phyloP scores from a whole-genome alignment of 1,140 invertebrate genomes.

The Harpegnathos saltator region DNA sequence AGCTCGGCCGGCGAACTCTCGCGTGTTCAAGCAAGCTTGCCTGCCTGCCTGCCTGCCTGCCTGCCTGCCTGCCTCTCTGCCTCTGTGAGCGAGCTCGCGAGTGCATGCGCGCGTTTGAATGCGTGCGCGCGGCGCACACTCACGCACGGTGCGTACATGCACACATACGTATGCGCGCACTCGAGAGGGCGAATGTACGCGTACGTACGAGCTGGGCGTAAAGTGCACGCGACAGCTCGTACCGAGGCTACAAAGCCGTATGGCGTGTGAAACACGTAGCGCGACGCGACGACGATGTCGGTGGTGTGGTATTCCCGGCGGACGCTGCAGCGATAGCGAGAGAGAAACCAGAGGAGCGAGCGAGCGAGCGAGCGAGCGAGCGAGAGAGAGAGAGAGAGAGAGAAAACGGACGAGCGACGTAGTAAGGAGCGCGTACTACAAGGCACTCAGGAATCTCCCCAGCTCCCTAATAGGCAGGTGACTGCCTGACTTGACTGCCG shows the following conservation, averaged over 20 bases:
- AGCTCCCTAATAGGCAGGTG: slow-evolving; percentile 62
- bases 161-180: background rate
- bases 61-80: too few relatives aligned
- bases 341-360: slow-evolving; percentile 23
- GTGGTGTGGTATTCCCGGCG: slow-evolving; percentile 39
- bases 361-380: background rate
- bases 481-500: slow-evolving; percentile 62
- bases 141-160: background rate
- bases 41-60: too few relatives aligned
- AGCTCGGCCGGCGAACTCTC: slow-evolving; percentile 36
- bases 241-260: slow-evolving; percentile 48
- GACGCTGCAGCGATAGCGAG: slow-evolving; percentile 38
- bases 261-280: slow-evolving; percentile 51
- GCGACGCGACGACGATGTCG: slow-evolving; percentile 50
- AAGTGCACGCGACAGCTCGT: slow-evolving; percentile 49
- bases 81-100: too few relatives aligned
- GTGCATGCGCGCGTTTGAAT: too few relatives aligned
- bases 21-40: too few relatives aligned
- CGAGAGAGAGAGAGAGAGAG: slow-evolving; percentile 12
- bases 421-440: slow-evolving; percentile 66
- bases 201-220: slow-evolving; percentile 17
- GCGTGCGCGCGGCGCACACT: background rate
- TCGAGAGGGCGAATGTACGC: too few relatives aligned
- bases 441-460: slow-evolving; percentile 64
- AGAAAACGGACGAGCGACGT: slow-evolving; percentile 16